These are phyloP conservation scores for Seladonia tumulorum DNA, from an alignment of 2,888 invertebrate genomes.

Conservation along the genomic window DNA sequence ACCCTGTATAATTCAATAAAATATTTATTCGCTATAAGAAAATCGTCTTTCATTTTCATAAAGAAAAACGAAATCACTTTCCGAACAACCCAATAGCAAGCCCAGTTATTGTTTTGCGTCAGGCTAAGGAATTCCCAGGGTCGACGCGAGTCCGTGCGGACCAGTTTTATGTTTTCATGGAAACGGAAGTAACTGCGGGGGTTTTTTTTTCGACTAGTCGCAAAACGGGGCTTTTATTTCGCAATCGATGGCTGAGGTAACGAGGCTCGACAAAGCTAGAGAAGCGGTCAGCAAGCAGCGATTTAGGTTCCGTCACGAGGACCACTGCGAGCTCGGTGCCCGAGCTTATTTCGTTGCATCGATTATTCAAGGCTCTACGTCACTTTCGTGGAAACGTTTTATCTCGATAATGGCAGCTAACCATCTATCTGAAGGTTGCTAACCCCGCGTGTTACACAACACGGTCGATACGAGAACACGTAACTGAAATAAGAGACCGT, in stretches of 20 bases:
- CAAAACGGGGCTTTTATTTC: constrained; percentile 34
- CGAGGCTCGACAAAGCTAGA: constrained; percentile 26
- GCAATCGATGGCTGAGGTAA: constrained; percentile 23
- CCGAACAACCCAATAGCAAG: no score
- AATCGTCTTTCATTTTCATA: no score
- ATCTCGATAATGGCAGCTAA: constrained; percentile 67
- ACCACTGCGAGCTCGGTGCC: constrained; percentile 39
- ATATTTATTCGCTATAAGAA: no score
- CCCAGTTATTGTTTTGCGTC: not conserved
- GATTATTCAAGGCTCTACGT: constrained; percentile 67
- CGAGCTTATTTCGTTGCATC: constrained; percentile 62
- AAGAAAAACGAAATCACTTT: no score
- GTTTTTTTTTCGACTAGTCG: constrained; percentile 26
- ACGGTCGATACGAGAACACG: constrained; percentile 55
- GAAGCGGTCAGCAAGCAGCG: constrained; percentile 28
- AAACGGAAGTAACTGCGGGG: not conserved
- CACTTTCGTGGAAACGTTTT: constrained; percentile 67
- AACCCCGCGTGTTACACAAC: constrained; percentile 62
- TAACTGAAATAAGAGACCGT: constrained; percentile 42
- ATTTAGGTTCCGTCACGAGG: constrained; percentile 56
- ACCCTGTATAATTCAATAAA: no score
- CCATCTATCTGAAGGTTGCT: constrained; percentile 63
- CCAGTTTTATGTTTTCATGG: not conserved
- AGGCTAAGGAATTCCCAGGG: not conserved
- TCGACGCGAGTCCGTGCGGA: no score